Conservation (phyloP, 2,113 vertebrate genomes). For the Sorex araneus region DNA sequence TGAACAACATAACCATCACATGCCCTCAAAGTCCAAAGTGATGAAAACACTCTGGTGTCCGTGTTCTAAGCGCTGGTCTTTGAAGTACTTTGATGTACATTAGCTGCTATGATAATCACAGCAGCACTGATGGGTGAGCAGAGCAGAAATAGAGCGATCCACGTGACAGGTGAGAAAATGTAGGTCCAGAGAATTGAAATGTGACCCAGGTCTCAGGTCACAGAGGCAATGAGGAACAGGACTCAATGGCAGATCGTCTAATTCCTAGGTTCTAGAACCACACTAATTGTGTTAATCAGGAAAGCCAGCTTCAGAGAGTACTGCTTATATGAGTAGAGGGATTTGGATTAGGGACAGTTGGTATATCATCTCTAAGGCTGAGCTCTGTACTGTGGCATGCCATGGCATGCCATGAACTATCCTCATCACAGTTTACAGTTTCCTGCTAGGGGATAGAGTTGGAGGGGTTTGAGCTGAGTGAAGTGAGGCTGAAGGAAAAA, state of each 20-base stretch:
- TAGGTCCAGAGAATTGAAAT: background rate
- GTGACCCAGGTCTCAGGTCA: background rate
- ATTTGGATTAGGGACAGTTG: background rate
- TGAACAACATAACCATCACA: slow-evolving; percentile 40
- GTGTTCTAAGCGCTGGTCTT: slow-evolving; percentile 14
- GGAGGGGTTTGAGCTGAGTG: too few relatives aligned
- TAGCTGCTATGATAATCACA: background rate
- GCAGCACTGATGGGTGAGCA: background rate
- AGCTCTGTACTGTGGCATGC: background rate
- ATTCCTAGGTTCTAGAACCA: background rate
- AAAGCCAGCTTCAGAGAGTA: slow-evolving; percentile 8
- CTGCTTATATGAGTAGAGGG: slow-evolving; percentile 27
- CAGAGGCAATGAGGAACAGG: background rate
- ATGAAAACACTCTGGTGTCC: slow-evolving; percentile 21
- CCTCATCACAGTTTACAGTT: too few relatives aligned
- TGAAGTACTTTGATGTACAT: background rate
- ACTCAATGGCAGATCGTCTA: background rate
- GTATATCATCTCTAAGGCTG: background rate
- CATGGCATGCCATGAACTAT: too few relatives aligned
- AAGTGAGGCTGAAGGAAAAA: too few relatives aligned
- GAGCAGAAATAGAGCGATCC: background rate
- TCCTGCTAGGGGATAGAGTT: too few relatives aligned
- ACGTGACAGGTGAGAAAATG: slow-evolving; percentile 25
- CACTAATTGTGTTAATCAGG: background rate
- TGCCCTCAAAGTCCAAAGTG: background rate